A percentile compares a stretch with the other conserved stretches of the same genome.
phyloP scores from a whole-genome alignment of 2,113 vertebrate species.

The Erythrocebus patas region DNA sequence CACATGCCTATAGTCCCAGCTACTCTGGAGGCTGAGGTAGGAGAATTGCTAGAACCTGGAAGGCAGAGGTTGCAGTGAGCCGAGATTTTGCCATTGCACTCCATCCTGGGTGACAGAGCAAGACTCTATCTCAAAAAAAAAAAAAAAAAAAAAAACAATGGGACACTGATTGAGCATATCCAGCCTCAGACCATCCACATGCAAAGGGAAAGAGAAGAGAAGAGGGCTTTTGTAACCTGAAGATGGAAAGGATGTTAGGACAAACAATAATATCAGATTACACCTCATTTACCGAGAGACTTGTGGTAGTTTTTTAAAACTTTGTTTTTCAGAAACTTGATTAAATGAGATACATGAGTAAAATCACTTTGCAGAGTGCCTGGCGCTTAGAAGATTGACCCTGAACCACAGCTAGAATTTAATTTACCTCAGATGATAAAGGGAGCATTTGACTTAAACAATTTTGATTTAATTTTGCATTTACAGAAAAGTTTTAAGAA shows the following conservation, averaged over 20 bases:
- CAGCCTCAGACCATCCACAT: not conserved
- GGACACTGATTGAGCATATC: not conserved
- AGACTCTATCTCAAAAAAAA: no score
- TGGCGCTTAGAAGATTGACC: not conserved
- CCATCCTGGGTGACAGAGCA: no score
- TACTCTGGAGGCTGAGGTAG: no score
- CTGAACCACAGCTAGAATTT: constrained; percentile 6
- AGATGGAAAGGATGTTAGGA: not conserved
- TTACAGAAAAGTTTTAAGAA: not conserved
- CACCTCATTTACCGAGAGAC: not conserved
- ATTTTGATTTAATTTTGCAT: constrained; percentile 16
- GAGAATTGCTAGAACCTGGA: no score
- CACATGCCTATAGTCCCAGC: no score
- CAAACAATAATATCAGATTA: not conserved
- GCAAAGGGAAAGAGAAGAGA: not conserved
- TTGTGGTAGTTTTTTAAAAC: not conserved
- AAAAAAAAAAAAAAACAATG: no score
- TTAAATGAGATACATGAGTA: constrained; percentile 3
- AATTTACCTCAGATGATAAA: not conserved
- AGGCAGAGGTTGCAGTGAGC: no score
- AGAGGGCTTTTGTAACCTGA: not conserved
- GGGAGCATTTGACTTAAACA: not conserved
- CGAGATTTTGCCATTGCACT: no score
- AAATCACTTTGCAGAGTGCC: not conserved
- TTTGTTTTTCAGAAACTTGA: not conserved